These are phyloP conservation scores for Apamea sordens DNA, from an alignment of 2,888 invertebrate species.

Conservation along the genomic window DNA sequence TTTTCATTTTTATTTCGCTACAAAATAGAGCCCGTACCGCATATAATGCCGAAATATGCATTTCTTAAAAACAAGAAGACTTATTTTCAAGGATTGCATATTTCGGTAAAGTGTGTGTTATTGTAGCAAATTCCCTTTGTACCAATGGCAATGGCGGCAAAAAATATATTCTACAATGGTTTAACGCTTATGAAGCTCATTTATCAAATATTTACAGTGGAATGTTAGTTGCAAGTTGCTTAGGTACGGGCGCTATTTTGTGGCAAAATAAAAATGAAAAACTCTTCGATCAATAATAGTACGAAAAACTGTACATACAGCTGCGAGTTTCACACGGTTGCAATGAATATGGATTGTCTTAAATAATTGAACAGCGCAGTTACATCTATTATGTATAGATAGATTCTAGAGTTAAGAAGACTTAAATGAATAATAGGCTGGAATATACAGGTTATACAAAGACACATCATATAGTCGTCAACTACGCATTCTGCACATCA, in stretches of 20 bases:
- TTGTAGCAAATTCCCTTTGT: background rate
- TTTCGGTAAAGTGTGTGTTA: background rate
- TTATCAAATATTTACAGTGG: background rate
- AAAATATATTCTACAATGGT: no score
- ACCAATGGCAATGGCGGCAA: no score
- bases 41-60: background rate
- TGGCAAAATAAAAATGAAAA: no score
- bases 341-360: background rate
- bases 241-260: background rate
- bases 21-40: background rate
- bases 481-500: no score
- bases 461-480: no score
- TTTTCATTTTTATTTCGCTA: no score
- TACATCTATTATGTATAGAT: background rate
- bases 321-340: constrained; percentile 10
- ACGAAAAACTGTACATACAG: background rate
- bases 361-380: background rate
- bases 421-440: background rate
- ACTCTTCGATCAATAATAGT: no score
- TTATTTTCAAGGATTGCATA: background rate
- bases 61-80: background rate
- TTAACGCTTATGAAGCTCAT: background rate
- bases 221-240: constrained; percentile 1
- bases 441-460: background rate
- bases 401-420: background rate